Base-by-base conservation (phyloP, 2,113 vertebrate genomes). In the Todiramphus saurophagus region DNA sequence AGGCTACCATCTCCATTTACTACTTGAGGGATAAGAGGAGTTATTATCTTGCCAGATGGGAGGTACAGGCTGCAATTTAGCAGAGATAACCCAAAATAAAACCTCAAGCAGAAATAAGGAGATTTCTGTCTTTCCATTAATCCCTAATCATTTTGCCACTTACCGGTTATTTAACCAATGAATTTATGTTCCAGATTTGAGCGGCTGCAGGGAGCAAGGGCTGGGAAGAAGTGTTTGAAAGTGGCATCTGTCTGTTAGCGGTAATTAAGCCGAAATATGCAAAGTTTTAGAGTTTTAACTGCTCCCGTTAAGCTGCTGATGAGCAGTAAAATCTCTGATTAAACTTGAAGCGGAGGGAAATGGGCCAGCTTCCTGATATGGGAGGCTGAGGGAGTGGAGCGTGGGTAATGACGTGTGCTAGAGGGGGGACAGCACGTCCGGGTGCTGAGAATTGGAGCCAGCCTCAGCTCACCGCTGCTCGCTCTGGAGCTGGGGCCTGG, bases 301-400 rank as follows among this genome's bases (percentile, higher is more conserved):
- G 95, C 89, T 96, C 91, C 89, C 0, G 80, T 98, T 97, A 98
- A 98, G 97, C 95, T 97, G 96, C 86, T 98, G 97, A 98, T 98
- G 97, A 98, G 98, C 97, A 97, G 97, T 97, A 98, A 98, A 98
- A 98, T 91, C 88, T 98, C 97, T 98, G 97, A 98, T 98, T 98
- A 98, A 98, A 98, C 98, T 98, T 97, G 97, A 97, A 98, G 96
- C 33, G 1, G 72, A 87, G 91, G 96, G 93, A 98, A 98, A 97
- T 95, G 94, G 96, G 88, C 95, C 95, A 97, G 79, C 35, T 73
- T 87, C 76, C 82, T 85, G 80, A 89, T 60, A 93, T 4, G 53
- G 68, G 94, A 96, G 83, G 63, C 90, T 97, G 97, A 95, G 88
- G 85, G 85, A 96, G 90, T 67, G 87, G 82, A 94, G 89, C 76